Conservation (phyloP, 2,797 vertebrate species). For the Sebastes minor region DNA sequence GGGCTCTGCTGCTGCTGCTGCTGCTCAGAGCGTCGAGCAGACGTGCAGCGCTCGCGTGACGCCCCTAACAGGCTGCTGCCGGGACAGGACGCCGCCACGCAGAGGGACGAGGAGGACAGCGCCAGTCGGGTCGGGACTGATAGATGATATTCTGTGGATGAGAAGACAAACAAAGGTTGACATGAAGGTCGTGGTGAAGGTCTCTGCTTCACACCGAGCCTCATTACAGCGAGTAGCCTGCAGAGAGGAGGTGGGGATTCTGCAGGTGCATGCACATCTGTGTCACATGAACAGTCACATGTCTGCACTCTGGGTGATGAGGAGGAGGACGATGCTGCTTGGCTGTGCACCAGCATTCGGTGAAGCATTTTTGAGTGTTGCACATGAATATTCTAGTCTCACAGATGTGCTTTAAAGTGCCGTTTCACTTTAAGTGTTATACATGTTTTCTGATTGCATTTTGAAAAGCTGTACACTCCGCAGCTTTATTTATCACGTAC, state of each 20-base stretch:
- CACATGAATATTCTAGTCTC: neutral
- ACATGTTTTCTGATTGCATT: neutral
- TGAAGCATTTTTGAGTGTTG: neutral
- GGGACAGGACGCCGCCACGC: slow-evolving; percentile 15
- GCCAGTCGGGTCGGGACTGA: slow-evolving; percentile 1
- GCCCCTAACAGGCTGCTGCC: slow-evolving; percentile 12
- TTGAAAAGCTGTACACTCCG: neutral
- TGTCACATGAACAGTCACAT: neutral
- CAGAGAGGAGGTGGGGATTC: slow-evolving; percentile 12
- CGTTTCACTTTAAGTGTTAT: neutral
- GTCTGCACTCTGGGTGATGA: slow-evolving; percentile 47
- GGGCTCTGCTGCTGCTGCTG: slow-evolving; percentile 75
- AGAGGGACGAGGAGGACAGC: slow-evolving; percentile 34
- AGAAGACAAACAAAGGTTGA: neutral
- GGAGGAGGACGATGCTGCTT: slow-evolving; percentile 14
- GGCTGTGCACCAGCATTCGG: neutral
- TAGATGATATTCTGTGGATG: slow-evolving; percentile 40
- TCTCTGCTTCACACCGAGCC: neutral
- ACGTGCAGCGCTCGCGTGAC: neutral
- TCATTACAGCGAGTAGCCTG: slow-evolving; percentile 37
- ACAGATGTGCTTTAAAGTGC: neutral
- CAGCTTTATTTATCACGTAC: slow-evolving; percentile 26
- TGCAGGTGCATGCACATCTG: slow-evolving; percentile 50
- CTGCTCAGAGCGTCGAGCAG: slow-evolving; percentile 50
- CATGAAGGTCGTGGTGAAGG: neutral